Evolutionary conservation across 1,140 invertebrate genomes (phyloP).

Genomic region (Cotesia chilonis): DNA sequence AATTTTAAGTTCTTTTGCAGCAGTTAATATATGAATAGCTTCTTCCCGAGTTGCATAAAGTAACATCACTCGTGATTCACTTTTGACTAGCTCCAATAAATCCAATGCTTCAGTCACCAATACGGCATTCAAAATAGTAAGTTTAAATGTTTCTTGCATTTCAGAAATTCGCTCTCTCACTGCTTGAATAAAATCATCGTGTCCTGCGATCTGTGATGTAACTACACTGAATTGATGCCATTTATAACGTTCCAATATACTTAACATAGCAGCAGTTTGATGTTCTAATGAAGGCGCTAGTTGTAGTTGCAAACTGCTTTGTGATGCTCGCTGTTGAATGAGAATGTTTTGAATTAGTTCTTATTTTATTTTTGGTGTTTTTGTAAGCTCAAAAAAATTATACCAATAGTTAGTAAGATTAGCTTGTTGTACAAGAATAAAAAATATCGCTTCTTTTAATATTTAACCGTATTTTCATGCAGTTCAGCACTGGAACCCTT

Average conservation of each 20-base stretch:
- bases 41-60: constrained; percentile 90
- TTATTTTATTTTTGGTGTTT: neutral
- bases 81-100: constrained; percentile 81
- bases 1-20: constrained; percentile 83
- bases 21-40: constrained; percentile 83
- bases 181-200: constrained; percentile 94
- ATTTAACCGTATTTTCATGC: no score
- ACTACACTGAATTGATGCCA: constrained; percentile 96
- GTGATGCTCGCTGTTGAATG: constrained; percentile 73
- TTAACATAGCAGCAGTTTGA: constrained; percentile 92
- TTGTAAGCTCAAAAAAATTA: no score
- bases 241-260: constrained; percentile 91
- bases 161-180: constrained; percentile 85
- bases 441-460: no score
- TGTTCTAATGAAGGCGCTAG: constrained; percentile 93
- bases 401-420: no score
- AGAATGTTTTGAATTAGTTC: constrained; percentile 8
- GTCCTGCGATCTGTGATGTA: constrained; percentile 90
- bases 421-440: no score
- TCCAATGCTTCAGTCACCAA: constrained; percentile 76
- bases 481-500: no score
- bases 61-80: constrained; percentile 92
- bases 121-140: constrained; percentile 86
- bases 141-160: constrained; percentile 88
- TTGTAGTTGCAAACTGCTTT: constrained; percentile 86